Base-by-base conservation (phyloP, 2,888 invertebrate genomes). In the Branchinecta sandiegonensis region DNA sequence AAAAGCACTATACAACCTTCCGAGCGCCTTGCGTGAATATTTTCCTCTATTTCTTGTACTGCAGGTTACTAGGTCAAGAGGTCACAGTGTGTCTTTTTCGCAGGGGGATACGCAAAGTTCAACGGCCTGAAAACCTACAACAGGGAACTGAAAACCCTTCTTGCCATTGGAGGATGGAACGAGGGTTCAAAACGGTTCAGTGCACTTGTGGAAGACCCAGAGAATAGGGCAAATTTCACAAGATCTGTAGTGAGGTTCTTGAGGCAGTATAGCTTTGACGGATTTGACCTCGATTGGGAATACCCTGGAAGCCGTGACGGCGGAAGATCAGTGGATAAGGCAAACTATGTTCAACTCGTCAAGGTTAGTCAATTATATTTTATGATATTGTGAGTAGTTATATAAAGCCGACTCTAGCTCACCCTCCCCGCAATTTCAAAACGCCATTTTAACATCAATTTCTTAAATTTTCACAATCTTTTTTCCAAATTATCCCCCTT, bases 101-200 rank as follows among this genome's bases (percentile, higher is more conserved):
- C 73, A 93, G 92, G 93, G 77, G 94, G 94, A 65, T 94, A 93
- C 78, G 90, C 92, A 37, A 94, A 94, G 80, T 94, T 94, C 79
- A 92, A 87, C 56, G 93, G 92, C 0, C 81, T 94, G 70, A 94
- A 94, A 80, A 90, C 91, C 0, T 93, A 92, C 81, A 94, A 94
- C 79, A 91, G 90, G 77, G 86, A 90, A 72, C 78, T 94, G 76
- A 93, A 93, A 79, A 93, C 93, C 0, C 79, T 94, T 80, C 81
- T 94, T 73, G 94, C 94, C 11, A 90, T 94, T 74, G 94, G 94
- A 1, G 93, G 94, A 0, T 94, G 94, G 94, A 94, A 93, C 78
- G 94, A 94, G 78, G 94, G 91, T 14, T 93, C 92, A 0, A 83
- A 87, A 14, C 85, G 86, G 73, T 94, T 94, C 79, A 93, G 93